Conservation (phyloP, 2,113 vertebrate genomes). For the Peromyscus californicus region DNA sequence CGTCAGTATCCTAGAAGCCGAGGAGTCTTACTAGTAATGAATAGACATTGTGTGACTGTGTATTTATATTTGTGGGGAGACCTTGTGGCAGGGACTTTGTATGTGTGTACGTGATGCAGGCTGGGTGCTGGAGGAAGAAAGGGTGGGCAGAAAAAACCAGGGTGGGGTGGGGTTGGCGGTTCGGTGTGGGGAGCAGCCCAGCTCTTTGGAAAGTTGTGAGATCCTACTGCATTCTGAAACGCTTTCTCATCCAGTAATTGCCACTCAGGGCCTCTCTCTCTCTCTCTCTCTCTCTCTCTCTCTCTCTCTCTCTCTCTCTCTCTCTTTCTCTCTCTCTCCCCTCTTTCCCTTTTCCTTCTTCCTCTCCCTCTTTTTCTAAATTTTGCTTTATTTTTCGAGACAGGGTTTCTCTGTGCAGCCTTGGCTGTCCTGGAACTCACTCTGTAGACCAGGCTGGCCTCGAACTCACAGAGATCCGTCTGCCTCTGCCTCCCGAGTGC, state of each 20-base stretch:
- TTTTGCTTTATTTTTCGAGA: not conserved
- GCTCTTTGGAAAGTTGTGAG: not conserved
- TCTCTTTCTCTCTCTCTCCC: not conserved
- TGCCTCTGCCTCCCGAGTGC: not conserved
- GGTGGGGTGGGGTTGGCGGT: not conserved
- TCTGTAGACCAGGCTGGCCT: not conserved
- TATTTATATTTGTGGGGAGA: not conserved
- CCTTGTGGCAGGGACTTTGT: not conserved
- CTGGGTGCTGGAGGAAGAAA: not conserved
- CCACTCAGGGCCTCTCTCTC: not conserved
- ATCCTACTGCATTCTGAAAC: not conserved
- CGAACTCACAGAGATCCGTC: not conserved
- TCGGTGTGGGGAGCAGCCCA: not conserved
- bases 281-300: rapidly evolving
- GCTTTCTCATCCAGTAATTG: not conserved
- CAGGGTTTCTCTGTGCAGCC: not conserved
- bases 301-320: not conserved
- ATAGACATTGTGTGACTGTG: not conserved
- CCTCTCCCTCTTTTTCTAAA: not conserved
- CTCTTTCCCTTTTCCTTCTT: rapidly evolving
- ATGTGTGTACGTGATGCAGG: too few relatives aligned
- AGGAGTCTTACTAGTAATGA: not conserved
- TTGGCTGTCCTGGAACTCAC: not conserved
- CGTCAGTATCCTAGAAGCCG: not conserved
- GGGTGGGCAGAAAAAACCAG: not conserved